These are phyloP conservation scores for Anoplopoma fimbria DNA, from an alignment of 2,113 vertebrate species.

Conservation along the genomic window DNA sequence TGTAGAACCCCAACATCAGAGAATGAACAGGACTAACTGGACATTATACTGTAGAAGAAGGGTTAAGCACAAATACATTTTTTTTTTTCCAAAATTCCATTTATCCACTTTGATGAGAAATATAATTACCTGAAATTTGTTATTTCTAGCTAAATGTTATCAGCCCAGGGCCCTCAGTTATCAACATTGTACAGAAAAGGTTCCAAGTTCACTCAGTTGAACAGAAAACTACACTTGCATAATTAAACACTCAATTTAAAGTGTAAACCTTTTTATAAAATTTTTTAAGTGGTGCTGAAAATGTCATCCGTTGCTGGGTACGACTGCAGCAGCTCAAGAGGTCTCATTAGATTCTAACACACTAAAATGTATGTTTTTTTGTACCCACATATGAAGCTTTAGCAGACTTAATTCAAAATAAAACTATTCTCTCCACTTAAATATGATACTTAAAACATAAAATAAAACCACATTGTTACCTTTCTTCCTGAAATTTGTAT, in stretches of 20 bases:
- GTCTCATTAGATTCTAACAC: background rate
- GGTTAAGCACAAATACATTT: background rate
- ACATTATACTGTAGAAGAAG: constrained; percentile 4
- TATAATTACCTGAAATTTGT: constrained; percentile 33
- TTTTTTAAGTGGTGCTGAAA: constrained; percentile 2
- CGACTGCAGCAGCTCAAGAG: background rate
- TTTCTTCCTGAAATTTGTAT: background rate
- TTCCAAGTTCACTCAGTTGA: no score
- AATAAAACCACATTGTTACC: background rate
- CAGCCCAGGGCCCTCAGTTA: constrained; percentile 19
- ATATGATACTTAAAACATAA: no score
- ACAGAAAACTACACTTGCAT: background rate
- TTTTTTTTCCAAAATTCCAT: constrained; percentile 20
- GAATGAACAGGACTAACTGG: background rate
- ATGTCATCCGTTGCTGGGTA: background rate
- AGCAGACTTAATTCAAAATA: background rate
- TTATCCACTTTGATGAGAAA: constrained; percentile 39
- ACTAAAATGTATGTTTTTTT: constrained; percentile 7
- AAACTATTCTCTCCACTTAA: no score
- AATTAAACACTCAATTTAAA: background rate
- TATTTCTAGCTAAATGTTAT: constrained; percentile 6
- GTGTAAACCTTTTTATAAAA: background rate
- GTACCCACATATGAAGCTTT: background rate
- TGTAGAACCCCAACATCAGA: background rate
- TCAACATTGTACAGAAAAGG: constrained; percentile 33